Percentiles rank a stretch among this genome's conserved stretches.
Conservation (phyloP, 1,140 invertebrate species). For the Hestina assimilis region DNA sequence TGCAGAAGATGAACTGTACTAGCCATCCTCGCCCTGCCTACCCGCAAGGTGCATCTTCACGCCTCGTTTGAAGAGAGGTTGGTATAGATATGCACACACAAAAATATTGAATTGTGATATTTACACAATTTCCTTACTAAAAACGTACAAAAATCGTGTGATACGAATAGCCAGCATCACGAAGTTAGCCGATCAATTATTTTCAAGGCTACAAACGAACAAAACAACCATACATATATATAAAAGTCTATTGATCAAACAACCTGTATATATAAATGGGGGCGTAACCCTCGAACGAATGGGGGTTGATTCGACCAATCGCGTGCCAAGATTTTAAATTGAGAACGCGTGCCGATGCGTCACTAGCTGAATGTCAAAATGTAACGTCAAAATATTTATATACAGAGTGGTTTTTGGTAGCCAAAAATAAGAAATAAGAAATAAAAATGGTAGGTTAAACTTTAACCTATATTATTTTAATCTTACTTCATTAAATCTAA, state of each 20-base stretch:
- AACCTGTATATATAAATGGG: constrained; percentile 35
- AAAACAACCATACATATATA: constrained; percentile 1
- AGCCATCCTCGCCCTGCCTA: too few relatives aligned
- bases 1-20: too few relatives aligned
- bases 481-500: too few relatives aligned
- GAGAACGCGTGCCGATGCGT: constrained; percentile 43
- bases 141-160: background rate
- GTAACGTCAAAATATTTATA: constrained; percentile 36
- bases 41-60: too few relatives aligned
- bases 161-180: background rate
- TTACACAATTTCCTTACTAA: background rate
- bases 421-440: background rate
- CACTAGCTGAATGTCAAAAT: constrained; percentile 41
- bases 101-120: background rate
- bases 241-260: constrained; percentile 38
- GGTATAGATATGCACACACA: background rate
- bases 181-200: background rate
- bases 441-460: too few relatives aligned
- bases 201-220: constrained; percentile 21
- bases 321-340: constrained; percentile 31
- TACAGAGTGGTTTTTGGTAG: constrained; percentile 20
- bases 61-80: too few relatives aligned
- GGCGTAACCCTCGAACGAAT: constrained; percentile 20
- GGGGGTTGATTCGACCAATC: constrained; percentile 34
- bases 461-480: too few relatives aligned